Evolutionary conservation across 2,113 vertebrate species (phyloP).

Genomic region (Suricata suricatta): DNA sequence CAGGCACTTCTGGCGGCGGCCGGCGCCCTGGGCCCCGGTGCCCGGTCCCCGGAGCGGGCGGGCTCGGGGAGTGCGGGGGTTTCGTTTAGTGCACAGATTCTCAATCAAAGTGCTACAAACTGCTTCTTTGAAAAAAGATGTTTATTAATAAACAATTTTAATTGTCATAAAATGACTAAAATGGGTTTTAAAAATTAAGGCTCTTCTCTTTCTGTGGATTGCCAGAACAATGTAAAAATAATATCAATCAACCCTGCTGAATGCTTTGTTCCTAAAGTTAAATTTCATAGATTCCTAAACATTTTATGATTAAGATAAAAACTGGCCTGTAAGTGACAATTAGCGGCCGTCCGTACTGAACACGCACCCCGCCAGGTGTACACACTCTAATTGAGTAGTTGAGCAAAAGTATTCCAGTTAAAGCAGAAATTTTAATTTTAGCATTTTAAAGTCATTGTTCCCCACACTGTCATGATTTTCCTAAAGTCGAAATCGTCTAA

Average conservation of each 20-base stretch:
- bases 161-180: slow-evolving; percentile 83
- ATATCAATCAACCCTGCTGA: slow-evolving; percentile 80
- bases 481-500: slow-evolving; percentile 71
- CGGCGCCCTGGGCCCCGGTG: neutral
- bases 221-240: slow-evolving; percentile 83
- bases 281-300: slow-evolving; percentile 82
- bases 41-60: fast-evolving
- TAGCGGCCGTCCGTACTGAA: slow-evolving; percentile 58
- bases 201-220: slow-evolving; percentile 82
- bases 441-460: slow-evolving; percentile 76
- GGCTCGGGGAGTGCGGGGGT: neutral
- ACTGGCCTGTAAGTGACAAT: slow-evolving; percentile 72
- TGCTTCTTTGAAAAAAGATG: slow-evolving; percentile 81
- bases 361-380: slow-evolving; percentile 65
- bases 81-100: slow-evolving; percentile 48
- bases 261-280: slow-evolving; percentile 81
- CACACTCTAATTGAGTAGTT: slow-evolving; percentile 63
- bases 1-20: neutral
- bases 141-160: slow-evolving; percentile 83
- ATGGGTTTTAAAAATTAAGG: slow-evolving; percentile 83
- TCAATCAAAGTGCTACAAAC: slow-evolving; percentile 80
- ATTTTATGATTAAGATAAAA: slow-evolving; percentile 78
- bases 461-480: slow-evolving; percentile 80
- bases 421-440: slow-evolving; percentile 71
- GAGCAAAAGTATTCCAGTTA: slow-evolving; percentile 70